These are phyloP conservation scores for Brachionus angularis DNA, from an alignment of 1,140 invertebrate species.

Conservation along the genomic window DNA sequence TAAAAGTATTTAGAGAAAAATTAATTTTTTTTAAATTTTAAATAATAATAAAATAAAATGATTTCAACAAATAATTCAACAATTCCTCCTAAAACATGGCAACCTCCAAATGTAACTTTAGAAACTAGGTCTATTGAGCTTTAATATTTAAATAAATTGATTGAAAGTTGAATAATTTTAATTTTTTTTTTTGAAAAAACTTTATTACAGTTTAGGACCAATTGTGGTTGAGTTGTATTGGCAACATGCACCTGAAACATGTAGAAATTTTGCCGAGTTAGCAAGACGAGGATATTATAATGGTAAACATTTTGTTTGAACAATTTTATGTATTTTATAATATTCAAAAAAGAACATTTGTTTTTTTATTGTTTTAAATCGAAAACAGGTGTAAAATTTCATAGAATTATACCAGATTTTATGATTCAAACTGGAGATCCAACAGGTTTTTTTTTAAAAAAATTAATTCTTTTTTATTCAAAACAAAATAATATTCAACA, in stretches of 20 bases:
- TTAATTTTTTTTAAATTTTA: not conserved
- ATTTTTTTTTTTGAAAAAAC: slow-evolving; percentile 46
- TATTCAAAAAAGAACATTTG: no score
- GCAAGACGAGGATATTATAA: slow-evolving; percentile 88
- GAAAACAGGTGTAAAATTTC: slow-evolving; percentile 68
- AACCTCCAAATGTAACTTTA: slow-evolving; percentile 50
- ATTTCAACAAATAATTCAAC: slow-evolving; percentile 3
- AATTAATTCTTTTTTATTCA: no score
- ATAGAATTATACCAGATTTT: slow-evolving; percentile 89
- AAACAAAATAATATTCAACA: not conserved
- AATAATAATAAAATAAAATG: slow-evolving; percentile 10
- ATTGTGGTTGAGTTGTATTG: slow-evolving; percentile 88
- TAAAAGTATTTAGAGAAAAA: not conserved
- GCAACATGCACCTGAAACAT: slow-evolving; percentile 92
- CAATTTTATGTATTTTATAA: not conserved
- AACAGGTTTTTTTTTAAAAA: no score
- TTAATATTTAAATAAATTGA: no score
- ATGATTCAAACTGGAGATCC: slow-evolving; percentile 89
- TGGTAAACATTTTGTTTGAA: slow-evolving; percentile 62
- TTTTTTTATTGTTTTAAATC: no score
- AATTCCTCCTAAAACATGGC: slow-evolving; percentile 52
- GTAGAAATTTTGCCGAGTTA: slow-evolving; percentile 91
- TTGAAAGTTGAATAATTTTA: not conserved
- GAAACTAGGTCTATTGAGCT: slow-evolving; percentile 49
- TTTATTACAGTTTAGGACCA: slow-evolving; percentile 92